Conservation (phyloP, 1,140 invertebrate genomes). For the Megalopta genalis region DNA sequence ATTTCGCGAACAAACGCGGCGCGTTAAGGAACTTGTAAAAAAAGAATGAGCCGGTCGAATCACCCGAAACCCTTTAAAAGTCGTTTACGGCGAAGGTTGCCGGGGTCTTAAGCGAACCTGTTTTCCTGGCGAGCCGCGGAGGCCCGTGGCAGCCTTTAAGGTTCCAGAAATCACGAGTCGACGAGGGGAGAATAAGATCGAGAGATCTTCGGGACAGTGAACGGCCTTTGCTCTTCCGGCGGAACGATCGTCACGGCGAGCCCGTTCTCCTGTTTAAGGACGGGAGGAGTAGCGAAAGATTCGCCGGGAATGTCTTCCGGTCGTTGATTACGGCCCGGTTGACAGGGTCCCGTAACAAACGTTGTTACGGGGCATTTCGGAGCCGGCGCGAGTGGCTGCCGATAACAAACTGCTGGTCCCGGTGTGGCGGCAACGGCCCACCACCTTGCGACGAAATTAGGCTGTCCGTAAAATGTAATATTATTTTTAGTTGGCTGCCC, state of each 20-base stretch:
- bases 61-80: slow-evolving; percentile 69
- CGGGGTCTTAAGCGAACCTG: slow-evolving; percentile 1
- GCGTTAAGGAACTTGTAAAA: neutral
- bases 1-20: too few species aligned
- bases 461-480: slow-evolving; percentile 71
- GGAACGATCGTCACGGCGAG: slow-evolving; percentile 12
- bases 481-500: slow-evolving; percentile 75
- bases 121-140: neutral
- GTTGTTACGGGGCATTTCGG: slow-evolving; percentile 53
- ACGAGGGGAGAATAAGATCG: too few species aligned
- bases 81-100: slow-evolving; percentile 33
- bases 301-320: slow-evolving; percentile 69
- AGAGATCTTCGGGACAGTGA: neutral
- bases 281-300: slow-evolving; percentile 57
- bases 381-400: slow-evolving; percentile 31
- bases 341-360: slow-evolving; percentile 58
- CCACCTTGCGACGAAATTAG: slow-evolving; percentile 70
- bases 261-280: slow-evolving; percentile 29
- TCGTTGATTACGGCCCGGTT: slow-evolving; percentile 64
- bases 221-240: neutral
- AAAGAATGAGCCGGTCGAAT: neutral
- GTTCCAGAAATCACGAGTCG: neutral
- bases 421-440: slow-evolving; percentile 39
- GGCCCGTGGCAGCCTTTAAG: neutral
- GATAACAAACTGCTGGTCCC: slow-evolving; percentile 51